phyloP scores from a whole-genome alignment of 1,140 invertebrate species.

The Nymphalis io region DNA sequence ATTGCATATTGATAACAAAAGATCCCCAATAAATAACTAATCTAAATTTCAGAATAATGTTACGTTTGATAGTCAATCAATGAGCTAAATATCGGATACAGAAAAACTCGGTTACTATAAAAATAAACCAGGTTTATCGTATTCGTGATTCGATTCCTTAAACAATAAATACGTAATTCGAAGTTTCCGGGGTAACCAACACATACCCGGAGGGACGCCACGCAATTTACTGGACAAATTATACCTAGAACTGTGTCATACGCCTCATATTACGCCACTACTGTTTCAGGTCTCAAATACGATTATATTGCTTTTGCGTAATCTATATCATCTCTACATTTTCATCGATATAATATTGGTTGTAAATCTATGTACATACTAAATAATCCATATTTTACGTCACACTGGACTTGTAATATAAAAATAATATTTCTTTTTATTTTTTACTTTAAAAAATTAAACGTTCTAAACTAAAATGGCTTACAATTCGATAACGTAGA shows the following conservation, averaged over 20 bases:
- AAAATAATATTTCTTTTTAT: no score
- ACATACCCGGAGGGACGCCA: constrained; percentile 38
- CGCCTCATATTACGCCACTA: constrained; percentile 5
- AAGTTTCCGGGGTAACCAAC: constrained; percentile 50
- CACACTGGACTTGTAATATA: no score
- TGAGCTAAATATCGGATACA: background rate
- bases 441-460: no score
- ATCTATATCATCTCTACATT: background rate
- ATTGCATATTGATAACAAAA: no score
- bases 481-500: no score
- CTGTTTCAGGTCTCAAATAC: background rate
- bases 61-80: background rate
- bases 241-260: background rate
- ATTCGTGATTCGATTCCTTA: constrained; percentile 25
- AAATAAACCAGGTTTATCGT: constrained; percentile 26
- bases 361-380: no score
- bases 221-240: constrained; percentile 35
- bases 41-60: background rate
- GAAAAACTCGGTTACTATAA: constrained; percentile 1
- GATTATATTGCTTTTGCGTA: background rate
- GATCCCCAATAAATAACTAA: no score
- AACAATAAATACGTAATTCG: constrained; percentile 53
- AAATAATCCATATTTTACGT: no score
- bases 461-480: no score
- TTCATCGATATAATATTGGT: no score